Conservation (phyloP, 2,888 invertebrate species). For the Mythimna impura region DNA sequence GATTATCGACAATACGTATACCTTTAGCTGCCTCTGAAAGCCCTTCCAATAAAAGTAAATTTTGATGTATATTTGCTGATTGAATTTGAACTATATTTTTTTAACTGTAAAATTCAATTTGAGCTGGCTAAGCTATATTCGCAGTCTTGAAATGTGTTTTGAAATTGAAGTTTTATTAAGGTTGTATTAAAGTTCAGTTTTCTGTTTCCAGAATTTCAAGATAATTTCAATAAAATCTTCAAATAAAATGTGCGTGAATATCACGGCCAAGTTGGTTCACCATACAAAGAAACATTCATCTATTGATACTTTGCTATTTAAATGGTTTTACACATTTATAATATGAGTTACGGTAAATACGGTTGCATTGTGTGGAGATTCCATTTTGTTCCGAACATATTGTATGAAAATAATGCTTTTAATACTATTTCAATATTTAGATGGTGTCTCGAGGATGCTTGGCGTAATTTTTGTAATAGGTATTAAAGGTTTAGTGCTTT, state of each 20-base stretch:
- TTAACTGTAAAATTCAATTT: constrained; percentile 45
- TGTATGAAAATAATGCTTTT: constrained; percentile 89
- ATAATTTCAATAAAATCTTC: constrained; percentile 73
- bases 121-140: background rate
- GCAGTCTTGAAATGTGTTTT: background rate
- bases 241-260: constrained; percentile 89
- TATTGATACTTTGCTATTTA: constrained; percentile 89
- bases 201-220: constrained; percentile 46
- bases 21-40: constrained; percentile 89
- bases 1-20: constrained; percentile 89
- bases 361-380: constrained; percentile 81
- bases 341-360: constrained; percentile 89
- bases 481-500: constrained; percentile 62
- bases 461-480: constrained; percentile 61
- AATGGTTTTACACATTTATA: constrained; percentile 91
- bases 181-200: constrained; percentile 50
- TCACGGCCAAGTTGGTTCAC: constrained; percentile 90
- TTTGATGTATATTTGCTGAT: constrained; percentile 8
- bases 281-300: constrained; percentile 88
- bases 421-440: constrained; percentile 88
- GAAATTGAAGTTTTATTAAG: constrained; percentile 47
- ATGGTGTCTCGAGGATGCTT: constrained; percentile 78
- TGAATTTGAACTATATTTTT: constrained; percentile 24
- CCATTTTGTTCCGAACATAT: constrained; percentile 85
- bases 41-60: constrained; percentile 77